Percentiles rank a stretch among this genome's conserved stretches.
Conservation (phyloP, 2,797 vertebrate genomes). For the Halcyon chelicuti region DNA sequence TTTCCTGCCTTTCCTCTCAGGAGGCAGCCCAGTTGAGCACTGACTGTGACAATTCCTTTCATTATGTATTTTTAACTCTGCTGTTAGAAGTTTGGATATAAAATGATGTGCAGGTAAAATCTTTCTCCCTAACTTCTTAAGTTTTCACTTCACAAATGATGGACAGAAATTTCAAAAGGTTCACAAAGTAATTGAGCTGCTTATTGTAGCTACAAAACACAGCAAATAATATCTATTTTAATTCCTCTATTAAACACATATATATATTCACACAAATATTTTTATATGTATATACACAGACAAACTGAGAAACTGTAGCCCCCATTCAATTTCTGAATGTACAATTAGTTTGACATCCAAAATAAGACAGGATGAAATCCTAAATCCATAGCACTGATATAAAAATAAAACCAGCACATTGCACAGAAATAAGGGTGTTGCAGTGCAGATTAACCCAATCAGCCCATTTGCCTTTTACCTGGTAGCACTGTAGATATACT, state of each 20-base stretch:
- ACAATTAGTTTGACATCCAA: not conserved
- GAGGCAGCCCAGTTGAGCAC: not conserved
- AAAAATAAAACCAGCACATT: not conserved
- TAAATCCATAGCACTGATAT: not conserved
- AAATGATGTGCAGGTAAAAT: not conserved
- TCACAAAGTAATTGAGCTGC: not conserved
- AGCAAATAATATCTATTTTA: not conserved
- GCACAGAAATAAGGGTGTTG: not conserved
- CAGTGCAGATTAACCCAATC: not conserved
- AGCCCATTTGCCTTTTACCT: not conserved
- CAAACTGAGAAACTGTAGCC: not conserved
- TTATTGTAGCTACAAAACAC: not conserved
- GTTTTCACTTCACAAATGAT: not conserved
- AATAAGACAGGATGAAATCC: not conserved
- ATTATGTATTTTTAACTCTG: not conserved
- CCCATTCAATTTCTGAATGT: not conserved
- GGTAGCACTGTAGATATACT: fast-evolving
- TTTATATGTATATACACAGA: not conserved
- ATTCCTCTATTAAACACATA: not conserved
- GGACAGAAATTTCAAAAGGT: not conserved
- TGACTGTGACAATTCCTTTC: not conserved
- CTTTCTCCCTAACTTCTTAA: not conserved
- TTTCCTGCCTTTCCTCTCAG: not conserved
- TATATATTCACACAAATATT: not conserved
- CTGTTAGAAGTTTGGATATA: not conserved